Percentiles rank a stretch among this genome's conserved stretches.
Conservation (phyloP, 2,113 vertebrate species). For the Ascaphus truei region DNA sequence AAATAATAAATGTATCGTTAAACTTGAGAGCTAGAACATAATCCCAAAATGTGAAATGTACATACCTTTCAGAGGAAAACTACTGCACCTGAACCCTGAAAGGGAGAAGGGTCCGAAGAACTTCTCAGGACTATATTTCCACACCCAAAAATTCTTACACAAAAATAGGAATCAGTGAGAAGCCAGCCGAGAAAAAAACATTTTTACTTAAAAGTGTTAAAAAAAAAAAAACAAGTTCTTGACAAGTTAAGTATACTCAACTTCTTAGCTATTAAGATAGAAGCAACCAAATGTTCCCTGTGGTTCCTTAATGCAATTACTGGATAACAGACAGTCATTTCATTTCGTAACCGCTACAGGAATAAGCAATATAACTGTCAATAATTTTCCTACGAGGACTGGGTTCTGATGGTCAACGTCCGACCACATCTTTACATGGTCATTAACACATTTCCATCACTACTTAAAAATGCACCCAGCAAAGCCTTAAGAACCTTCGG, state of each 20-base stretch:
- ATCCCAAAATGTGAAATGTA: too few relatives aligned
- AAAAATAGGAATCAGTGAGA: too few relatives aligned
- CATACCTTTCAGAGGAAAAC: too few relatives aligned
- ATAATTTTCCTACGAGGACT: constrained; percentile 55
- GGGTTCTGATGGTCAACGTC: constrained; percentile 45
- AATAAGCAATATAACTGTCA: constrained; percentile 73
- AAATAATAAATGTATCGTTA: too few relatives aligned
- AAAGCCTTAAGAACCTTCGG: constrained; percentile 44
- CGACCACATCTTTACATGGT: constrained; percentile 58
- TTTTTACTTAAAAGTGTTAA: too few relatives aligned
- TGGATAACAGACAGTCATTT: constrained; percentile 58
- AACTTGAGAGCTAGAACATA: too few relatives aligned
- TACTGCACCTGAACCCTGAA: too few relatives aligned
- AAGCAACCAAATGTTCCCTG: constrained; percentile 54
- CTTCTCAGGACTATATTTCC: too few relatives aligned
- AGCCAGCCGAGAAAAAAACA: too few relatives aligned
- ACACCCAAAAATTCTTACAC: too few relatives aligned
- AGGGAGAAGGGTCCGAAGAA: too few relatives aligned
- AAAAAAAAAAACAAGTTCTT: too few relatives aligned
- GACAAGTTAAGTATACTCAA: constrained; percentile 33
- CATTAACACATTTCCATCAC: constrained; percentile 57
- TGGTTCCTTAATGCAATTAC: constrained; percentile 63
- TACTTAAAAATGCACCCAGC: constrained; percentile 35
- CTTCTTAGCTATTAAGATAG: constrained; percentile 40
- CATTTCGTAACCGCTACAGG: constrained; percentile 64